Base-by-base conservation (phyloP, 1,140 invertebrate genomes). In the Drosophila bocqueti region DNA sequence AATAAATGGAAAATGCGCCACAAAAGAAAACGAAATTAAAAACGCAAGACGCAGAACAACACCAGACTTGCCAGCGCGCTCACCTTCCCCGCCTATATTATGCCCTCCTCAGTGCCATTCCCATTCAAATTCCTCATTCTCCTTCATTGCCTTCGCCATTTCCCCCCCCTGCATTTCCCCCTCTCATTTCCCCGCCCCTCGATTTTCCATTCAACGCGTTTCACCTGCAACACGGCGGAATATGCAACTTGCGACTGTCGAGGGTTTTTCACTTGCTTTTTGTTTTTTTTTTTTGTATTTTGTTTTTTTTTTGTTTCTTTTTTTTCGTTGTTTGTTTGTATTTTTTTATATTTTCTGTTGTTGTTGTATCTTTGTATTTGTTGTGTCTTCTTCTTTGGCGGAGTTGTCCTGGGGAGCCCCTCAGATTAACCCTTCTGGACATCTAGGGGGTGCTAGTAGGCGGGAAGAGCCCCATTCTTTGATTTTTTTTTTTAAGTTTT, bases 21-120 rank as follows among this genome's bases (percentile, higher is more conserved):
- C 74, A 84, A 81, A 85, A 81, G 85, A 84, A 89, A 89, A 90
- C 77, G 84, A 87, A 87, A 87, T 87, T 89, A 84, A 81, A 89
- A 84, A 89, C 80, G 80, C 64, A 85, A 85, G 77, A 73, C 68
- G 77, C 77, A 55, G 46, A 79, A 79, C 73, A 63, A 66, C 47
- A 62, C 40, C 72, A 74, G 58, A 54, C 72, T 54, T 52, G 7
- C 34, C 34, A 34, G 10, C 9, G 34, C 29, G 7, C 31, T 34
- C 18, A 46, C n/a, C 21, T 8, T 9, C 29, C 43, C 46, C 10
- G 13, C 29, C 43, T 43, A 29, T 45, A 34, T 57, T 58, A 42
- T 42, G 18, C 26, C 34, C 45, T 34, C 26, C 45, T 26, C 50
- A 13, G 10, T 49, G 31, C 66, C 66, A 72, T 73, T 60, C 43